Evolutionary conservation across 2,113 vertebrate genomes (phyloP), one percentile per base, ranked within the genome.

Genomic region (Polyodon spathula): DNA sequence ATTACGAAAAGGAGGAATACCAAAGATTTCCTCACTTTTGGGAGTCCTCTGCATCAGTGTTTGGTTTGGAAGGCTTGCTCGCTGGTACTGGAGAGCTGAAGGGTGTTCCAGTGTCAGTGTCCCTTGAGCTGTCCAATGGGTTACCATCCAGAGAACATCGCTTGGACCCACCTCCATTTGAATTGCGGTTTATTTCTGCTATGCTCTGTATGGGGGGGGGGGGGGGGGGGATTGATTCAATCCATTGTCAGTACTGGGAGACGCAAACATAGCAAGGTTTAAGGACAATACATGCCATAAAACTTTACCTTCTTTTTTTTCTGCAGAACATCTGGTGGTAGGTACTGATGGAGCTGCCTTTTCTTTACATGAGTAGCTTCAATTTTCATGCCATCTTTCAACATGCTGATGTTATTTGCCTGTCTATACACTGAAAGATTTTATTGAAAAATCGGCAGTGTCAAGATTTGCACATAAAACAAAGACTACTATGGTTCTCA

Each of bases 331-430:
- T 94, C 94, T 66, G 88, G 80, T 16, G 95, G 95, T 67, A 99
- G 85, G 71, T 97, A 98, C 65, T 94, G 86, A 73, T 93, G 88
- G 40, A 99, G 90, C 50, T 97, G 93, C 54, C 93, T 97, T 75
- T 90, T 97, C 73, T 90, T 97, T 61, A 98, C 92, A 5, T 99
- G 92, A 11, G 90, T 92, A 2, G 92, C 93, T 83, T 98, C 93
- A 11, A 98, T 94, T 80, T 90, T 97, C 95, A 98, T 98, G 5
- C 90, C 95, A 1, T 95, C 91, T 69, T 97, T 97, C 11, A 97
- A 76, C 84, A 97, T 89, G 55, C 90, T 97, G 78, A 99, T 90
- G 68, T 92, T 95, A 76, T 78, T 93, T 43, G 95, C 96, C 67
- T 99, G 96, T 65, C 95, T 90, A 74, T 97, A 97, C 60, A 99